A percentile compares a stretch with the other conserved stretches of the same genome.
phyloP scores from a whole-genome alignment of 2,113 vertebrate genomes.

The Rhizomys pruinosus region DNA sequence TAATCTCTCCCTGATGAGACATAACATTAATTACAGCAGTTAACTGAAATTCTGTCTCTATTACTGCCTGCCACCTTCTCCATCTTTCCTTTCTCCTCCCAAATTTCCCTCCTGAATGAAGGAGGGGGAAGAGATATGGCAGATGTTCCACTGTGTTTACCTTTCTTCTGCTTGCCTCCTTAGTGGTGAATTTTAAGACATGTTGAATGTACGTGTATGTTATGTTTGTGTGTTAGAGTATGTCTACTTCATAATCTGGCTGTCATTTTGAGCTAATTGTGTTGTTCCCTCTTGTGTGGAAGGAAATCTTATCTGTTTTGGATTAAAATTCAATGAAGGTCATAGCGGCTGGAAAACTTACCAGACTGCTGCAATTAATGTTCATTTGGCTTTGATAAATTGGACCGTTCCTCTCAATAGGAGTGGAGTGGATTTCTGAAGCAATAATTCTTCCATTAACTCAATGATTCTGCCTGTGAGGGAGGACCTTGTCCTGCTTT shows the following conservation, averaged over 20 bases:
- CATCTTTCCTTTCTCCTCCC: conserved; percentile 76
- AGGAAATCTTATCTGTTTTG: conserved; percentile 92
- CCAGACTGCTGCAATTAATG: conserved; percentile 91
- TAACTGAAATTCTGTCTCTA: conserved; percentile 86
- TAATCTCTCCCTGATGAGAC: conserved; percentile 87
- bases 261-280: conserved; percentile 90
- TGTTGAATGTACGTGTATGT: conserved; percentile 72
- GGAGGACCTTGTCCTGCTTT: conserved; percentile 86
- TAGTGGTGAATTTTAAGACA: conserved; percentile 75
- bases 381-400: conserved; percentile 92
- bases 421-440: conserved; percentile 88
- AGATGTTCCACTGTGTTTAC: conserved; percentile 76
- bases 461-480: conserved; percentile 86
- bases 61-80: conserved; percentile 84
- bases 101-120: conserved; percentile 80
- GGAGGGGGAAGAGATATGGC: conserved; percentile 29
- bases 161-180: conserved; percentile 43
- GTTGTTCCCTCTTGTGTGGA: conserved; percentile 90
- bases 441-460: conserved; percentile 91
- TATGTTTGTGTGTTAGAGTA: conserved; percentile 40
- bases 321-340: conserved; percentile 93
- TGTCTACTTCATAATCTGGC: conserved; percentile 82
- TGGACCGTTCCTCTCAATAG: conserved; percentile 88
- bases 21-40: conserved; percentile 89
- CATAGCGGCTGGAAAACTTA: conserved; percentile 89